A percentile compares a stretch with the other conserved stretches of the same genome.
Evolutionary conservation across 1,140 invertebrate species (phyloP).

Genomic region (Zaprionus vittiger): DNA sequence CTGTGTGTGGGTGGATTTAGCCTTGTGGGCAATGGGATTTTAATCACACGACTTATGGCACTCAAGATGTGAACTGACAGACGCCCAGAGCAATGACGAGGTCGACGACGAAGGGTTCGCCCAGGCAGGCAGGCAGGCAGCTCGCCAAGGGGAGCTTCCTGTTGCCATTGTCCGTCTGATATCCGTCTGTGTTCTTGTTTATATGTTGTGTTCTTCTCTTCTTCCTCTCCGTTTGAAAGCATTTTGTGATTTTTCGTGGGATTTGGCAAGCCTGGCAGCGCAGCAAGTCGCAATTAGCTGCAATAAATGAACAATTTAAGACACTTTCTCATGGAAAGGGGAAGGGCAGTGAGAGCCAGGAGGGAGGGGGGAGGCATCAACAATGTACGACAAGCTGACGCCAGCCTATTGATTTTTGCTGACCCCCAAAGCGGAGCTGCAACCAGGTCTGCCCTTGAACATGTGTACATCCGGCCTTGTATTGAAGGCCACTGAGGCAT

Average conservation of each 20-base stretch:
- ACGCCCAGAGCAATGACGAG: constrained; percentile 42
- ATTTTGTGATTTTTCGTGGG: constrained; percentile 80
- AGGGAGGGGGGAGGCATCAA: background rate
- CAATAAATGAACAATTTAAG: constrained; percentile 84
- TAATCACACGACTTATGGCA: constrained; percentile 85
- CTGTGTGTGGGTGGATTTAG: constrained; percentile 66
- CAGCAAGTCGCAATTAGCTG: constrained; percentile 81
- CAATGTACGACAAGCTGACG: constrained; percentile 38
- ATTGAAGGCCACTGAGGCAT: constrained; percentile 47
- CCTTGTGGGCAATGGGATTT: constrained; percentile 83
- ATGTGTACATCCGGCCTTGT: constrained; percentile 68
- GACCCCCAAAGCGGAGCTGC: constrained; percentile 30
- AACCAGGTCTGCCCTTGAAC: constrained; percentile 67
- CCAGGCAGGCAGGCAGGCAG: constrained; percentile 5
- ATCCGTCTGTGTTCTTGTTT: constrained; percentile 17
- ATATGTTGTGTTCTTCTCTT: constrained; percentile 22
- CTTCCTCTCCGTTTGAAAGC: constrained; percentile 58
- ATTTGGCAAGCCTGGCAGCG: constrained; percentile 36
- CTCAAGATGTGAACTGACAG: constrained; percentile 83
- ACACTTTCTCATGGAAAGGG: constrained; percentile 13
- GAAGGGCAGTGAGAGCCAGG: background rate
- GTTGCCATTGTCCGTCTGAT: constrained; percentile 37
- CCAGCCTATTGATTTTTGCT: constrained; percentile 57
- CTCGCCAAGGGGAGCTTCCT: constrained; percentile 44
- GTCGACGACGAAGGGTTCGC: constrained; percentile 58